Base-by-base conservation (phyloP, 2,888 invertebrate genomes). In the Dilophus febrilis region DNA sequence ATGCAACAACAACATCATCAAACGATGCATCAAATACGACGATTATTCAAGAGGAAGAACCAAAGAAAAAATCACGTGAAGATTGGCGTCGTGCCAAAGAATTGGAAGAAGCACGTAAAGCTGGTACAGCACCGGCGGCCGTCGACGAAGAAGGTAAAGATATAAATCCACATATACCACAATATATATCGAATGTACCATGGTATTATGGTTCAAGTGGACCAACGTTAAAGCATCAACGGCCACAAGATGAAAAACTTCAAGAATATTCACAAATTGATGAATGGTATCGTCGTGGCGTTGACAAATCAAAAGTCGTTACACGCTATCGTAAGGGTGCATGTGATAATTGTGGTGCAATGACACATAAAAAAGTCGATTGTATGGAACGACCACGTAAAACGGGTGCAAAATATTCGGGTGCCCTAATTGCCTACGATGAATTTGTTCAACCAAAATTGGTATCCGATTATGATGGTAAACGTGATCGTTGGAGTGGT, bases 161-260 rank as follows among this genome's bases (percentile, higher is more conserved):
- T 56, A 98, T 99, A 49, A 98, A 98, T 65, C 98, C 98, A 0
- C 98, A 99, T 56, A 98, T 99, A 54, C 98, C 98, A 0, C 97
- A 99, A 63, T 99, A 99, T 56, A 99, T 99, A 54, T 87, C 95
- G 2, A 77, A 84, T 29, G 92, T 92, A 0, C 97, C 97, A 0
- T 97, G 95, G 95, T 97, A 97, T 62, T 94, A 91, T 61, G 91
- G 91, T 7, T 75, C 92, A 0, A 65, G 68, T 43, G 88, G 91
- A 0, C 95, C 98, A 0, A 99, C 98, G 0, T 66, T 99, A 7
- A 92, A 90, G 58, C 98, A 99, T 77, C 98, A 99, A 64, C 68
- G 98, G 16, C 88, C 88, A 0, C 95, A 94, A 55, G 80, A 78
- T n/a, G 76, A 83, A 45, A 91, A 94, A 51, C 78, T 78, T 46